A percentile compares a stretch with the other conserved stretches of the same genome.
phyloP scores from a whole-genome alignment of 2,888 invertebrate species.

The Latheticus oryzae region DNA sequence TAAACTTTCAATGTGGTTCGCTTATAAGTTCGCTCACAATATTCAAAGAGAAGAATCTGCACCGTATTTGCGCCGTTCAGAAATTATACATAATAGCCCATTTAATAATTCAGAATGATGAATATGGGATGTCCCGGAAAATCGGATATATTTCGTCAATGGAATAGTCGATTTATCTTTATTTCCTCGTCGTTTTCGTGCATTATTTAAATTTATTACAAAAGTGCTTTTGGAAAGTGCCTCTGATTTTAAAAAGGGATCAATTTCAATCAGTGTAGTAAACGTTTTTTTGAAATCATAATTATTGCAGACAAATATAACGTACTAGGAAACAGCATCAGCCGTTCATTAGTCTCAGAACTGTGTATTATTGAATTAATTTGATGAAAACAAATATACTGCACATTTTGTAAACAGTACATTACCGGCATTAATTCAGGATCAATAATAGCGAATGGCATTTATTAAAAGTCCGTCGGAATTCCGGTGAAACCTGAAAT shows the following conservation, averaged over 20 bases:
- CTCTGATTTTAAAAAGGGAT: conserved; percentile 7
- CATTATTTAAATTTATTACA: conserved; percentile 28
- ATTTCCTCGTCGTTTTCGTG: conserved; percentile 18
- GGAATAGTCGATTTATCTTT: conserved; percentile 23
- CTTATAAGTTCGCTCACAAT: no score
- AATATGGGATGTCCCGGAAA: conserved; percentile 23
- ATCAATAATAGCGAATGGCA: conserved; percentile 31
- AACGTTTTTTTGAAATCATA: background rate
- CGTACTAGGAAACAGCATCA: conserved; percentile 8
- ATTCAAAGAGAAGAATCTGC: no score
- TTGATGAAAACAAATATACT: conserved; percentile 33
- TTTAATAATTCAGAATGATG: conserved; percentile 22
- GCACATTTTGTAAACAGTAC: conserved; percentile 34
- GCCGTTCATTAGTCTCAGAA: conserved; percentile 13
- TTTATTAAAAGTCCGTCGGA: conserved; percentile 34
- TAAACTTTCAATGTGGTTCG: no score
- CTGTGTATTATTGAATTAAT: conserved; percentile 28
- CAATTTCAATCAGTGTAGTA: conserved; percentile 13
- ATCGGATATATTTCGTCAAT: conserved; percentile 25
- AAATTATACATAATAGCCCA: no score
- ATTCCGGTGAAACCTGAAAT: conserved; percentile 23
- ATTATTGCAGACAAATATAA: conserved; percentile 14
- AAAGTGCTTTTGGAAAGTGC: conserved; percentile 6
- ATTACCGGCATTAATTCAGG: conserved; percentile 33
- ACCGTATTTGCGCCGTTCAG: no score